Evolutionary conservation across 1,140 invertebrate genomes (phyloP).

Genomic region (Caenorhabditis briggsae): DNA sequence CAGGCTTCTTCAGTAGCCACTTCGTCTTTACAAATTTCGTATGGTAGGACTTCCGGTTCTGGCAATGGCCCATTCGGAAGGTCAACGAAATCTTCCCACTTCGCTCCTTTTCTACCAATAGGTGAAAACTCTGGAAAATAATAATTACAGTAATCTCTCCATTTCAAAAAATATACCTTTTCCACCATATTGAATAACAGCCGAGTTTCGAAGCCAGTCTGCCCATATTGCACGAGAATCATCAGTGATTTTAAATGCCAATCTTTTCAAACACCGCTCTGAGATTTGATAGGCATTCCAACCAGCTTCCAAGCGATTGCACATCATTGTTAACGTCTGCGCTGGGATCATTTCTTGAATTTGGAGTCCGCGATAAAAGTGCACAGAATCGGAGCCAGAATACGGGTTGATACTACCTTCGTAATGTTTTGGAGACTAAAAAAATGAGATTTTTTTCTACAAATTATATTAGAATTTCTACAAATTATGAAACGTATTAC

Average conservation of each 20-base stretch:
- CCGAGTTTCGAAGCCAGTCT: neutral
- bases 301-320: conserved; percentile 3
- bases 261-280: neutral
- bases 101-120: neutral
- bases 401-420: conserved; percentile 49
- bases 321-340: conserved; percentile 32
- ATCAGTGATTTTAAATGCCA: conserved; percentile 3
- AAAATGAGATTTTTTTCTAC: too few relatives aligned
- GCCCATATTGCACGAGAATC: neutral
- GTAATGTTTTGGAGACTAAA: conserved; percentile 31
- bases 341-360: conserved; percentile 49
- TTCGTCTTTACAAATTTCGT: neutral
- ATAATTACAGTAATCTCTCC: neutral
- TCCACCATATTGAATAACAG: conserved; percentile 11
- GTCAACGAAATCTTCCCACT: neutral
- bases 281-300: conserved; percentile 34
- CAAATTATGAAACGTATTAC: neutral
- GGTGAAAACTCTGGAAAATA: neutral
- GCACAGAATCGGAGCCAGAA: neutral
- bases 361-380: neutral
- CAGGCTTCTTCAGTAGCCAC: conserved; percentile 14
- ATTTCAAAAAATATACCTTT: neutral
- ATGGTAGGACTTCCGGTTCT: neutral
- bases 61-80: neutral
- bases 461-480: too few relatives aligned